Evolutionary conservation across 2,113 vertebrate species (phyloP).

Genomic region (Taxidea taxus): DNA sequence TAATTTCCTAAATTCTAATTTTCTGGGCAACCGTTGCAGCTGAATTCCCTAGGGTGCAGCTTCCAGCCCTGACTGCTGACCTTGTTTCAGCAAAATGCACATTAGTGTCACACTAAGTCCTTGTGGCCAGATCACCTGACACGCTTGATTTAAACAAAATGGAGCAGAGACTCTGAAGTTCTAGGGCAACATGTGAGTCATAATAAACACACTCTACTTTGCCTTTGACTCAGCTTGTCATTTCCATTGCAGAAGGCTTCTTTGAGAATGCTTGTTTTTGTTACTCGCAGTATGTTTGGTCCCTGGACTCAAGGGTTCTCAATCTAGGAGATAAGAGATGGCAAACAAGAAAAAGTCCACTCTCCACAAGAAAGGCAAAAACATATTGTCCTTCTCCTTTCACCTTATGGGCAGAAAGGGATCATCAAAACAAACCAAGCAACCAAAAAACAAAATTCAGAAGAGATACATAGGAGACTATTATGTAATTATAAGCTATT

Average conservation of each 20-base stretch:
- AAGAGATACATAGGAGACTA: neutral
- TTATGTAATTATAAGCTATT: neutral
- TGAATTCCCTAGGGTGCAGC: neutral
- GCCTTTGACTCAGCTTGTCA: conserved; percentile 26
- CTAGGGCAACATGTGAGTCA: conserved; percentile 57
- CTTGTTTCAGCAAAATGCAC: conserved; percentile 32
- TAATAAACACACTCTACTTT: conserved; percentile 7
- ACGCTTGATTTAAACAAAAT: conserved; percentile 46
- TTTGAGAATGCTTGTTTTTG: neutral
- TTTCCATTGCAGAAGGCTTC: conserved; percentile 22
- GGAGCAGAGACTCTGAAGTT: conserved; percentile 45
- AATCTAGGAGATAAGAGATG: conserved; percentile 25
- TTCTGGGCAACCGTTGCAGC: conserved; percentile 14
- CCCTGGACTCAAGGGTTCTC: neutral
- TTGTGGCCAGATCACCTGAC: conserved; percentile 53
- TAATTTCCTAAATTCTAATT: conserved; percentile 48
- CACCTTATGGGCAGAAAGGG: neutral
- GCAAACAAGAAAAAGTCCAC: neutral
- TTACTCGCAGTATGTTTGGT: neutral
- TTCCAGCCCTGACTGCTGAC: conserved; percentile 31
- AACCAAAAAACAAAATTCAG: neutral
- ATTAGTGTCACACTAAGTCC: conserved; percentile 17
- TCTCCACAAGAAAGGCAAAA: conserved; percentile 28
- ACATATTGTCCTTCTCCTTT: neutral
- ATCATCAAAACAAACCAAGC: conserved; percentile 37